phyloP scores from a whole-genome alignment of 2,113 vertebrate species.

The Hyperoodon ampullatus region DNA sequence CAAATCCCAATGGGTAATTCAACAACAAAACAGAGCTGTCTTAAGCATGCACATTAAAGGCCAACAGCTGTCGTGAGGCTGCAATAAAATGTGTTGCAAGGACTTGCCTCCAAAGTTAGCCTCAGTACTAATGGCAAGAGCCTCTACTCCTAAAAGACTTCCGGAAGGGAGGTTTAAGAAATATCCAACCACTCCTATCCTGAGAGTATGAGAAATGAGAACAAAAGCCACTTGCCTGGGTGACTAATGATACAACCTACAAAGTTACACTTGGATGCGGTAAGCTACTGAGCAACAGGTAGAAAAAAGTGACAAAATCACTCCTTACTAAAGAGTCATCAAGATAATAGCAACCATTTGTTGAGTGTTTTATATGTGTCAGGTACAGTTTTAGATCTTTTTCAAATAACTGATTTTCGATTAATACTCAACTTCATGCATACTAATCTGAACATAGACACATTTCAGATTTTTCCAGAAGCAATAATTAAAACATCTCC shows the following conservation, averaged over 20 bases:
- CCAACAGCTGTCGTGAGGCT: neutral
- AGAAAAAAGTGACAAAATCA: neutral
- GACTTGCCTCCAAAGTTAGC: neutral
- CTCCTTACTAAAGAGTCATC: neutral
- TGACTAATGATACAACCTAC: neutral
- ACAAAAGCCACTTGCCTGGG: neutral
- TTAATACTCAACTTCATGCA: neutral
- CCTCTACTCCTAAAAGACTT: neutral
- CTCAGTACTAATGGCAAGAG: neutral
- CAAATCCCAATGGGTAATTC: neutral
- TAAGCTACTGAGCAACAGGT: constrained; percentile 8
- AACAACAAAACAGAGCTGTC: neutral
- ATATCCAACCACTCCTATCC: neutral
- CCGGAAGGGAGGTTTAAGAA: neutral
- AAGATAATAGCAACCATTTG: neutral
- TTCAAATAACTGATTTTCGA: neutral
- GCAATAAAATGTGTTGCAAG: neutral
- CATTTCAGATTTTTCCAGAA: neutral
- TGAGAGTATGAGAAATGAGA: neutral
- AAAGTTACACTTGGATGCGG: neutral
- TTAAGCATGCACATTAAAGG: neutral
- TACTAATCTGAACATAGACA: neutral
- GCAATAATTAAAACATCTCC: neutral
- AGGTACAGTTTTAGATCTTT: neutral
- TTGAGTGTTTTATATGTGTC: neutral